Base-by-base conservation (phyloP, 2,797 vertebrate genomes). In the Anomalospiza imberbis region DNA sequence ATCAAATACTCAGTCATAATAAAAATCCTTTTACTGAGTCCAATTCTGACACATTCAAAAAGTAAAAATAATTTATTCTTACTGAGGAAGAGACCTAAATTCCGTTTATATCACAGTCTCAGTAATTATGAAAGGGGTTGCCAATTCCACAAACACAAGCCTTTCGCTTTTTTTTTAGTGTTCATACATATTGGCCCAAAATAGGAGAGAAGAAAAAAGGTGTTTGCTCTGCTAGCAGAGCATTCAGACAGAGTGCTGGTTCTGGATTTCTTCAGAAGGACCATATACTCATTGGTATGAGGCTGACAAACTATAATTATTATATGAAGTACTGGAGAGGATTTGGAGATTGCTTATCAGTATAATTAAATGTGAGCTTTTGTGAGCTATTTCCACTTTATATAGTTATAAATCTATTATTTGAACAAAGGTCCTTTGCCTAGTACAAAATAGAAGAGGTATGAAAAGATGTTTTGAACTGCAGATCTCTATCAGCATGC, bases 361-460 rank as follows among this genome's bases (percentile, higher is more conserved):
- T 79, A 45, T 96, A 95, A 96, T 96, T 96, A 95, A 94, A 97
- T 95, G 50, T 51, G 65, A 96, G 51, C 21, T 88, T 95, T 95
- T 94, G 78, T 66, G 61, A 75, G 89, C 67, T 93, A 75, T 93
- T 97, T 93, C 92, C 55, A 14, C 94, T 90, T 92, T 93, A 86
- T 63, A 45, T 91, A 66, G 85, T 95, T 97, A 90, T 60, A 93
- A 91, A 89, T 78, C n/a, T 87, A 42, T 80, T 93, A 92, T 93
- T 93, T 93, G 81, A 96, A 75, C 50, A 76, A 93, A 94, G 81
- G 73, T 17, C 12, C 16, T 94, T 81, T 92, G 34, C 86, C 38
- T 55, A 76, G 32, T 31, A n/a, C 54, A 85, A 73, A 88, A 72
- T 50, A 75, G 62, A 58, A 76, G 42, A 79, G 60, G n/a, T 81